Evolutionary conservation across 2,888 invertebrate genomes (phyloP).

Genomic region (Cephus pygmeus): DNA sequence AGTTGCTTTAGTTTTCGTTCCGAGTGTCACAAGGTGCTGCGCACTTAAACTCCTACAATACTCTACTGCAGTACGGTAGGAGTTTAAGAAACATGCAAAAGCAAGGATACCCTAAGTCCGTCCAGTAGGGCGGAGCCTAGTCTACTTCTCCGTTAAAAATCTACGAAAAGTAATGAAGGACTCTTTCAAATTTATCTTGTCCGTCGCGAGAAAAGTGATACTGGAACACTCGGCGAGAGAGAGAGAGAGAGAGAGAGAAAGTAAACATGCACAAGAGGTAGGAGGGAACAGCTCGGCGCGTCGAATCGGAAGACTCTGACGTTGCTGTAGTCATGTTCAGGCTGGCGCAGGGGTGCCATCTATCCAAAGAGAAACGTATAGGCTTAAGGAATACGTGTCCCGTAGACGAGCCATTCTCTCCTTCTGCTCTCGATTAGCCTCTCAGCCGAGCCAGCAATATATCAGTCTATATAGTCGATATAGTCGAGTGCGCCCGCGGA

Average conservation of each 20-base stretch:
- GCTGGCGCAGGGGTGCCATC: neutral
- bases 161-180: constrained; percentile 1
- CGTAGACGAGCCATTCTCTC: neutral
- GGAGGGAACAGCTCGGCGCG: neutral
- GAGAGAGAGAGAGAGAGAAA: neutral
- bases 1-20: neutral
- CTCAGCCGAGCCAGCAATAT: constrained; percentile 2
- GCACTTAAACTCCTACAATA: neutral
- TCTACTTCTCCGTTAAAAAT: neutral
- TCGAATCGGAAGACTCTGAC: neutral
- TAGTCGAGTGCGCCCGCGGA: neutral
- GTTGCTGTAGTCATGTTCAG: neutral
- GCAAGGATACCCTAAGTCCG: constrained; percentile 12
- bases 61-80: neutral
- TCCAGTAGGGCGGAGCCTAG: constrained; percentile 8
- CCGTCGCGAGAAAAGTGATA: constrained; percentile 37
- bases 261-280: neutral
- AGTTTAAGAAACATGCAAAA: constrained; percentile 16
- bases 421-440: neutral
- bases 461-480: neutral
- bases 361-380: neutral
- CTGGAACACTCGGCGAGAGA: constrained; percentile 18
- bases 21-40: neutral
- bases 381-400: neutral
- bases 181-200: constrained; percentile 11